Conservation (phyloP, 2,797 vertebrate genomes). For the Podarcis siculus region DNA sequence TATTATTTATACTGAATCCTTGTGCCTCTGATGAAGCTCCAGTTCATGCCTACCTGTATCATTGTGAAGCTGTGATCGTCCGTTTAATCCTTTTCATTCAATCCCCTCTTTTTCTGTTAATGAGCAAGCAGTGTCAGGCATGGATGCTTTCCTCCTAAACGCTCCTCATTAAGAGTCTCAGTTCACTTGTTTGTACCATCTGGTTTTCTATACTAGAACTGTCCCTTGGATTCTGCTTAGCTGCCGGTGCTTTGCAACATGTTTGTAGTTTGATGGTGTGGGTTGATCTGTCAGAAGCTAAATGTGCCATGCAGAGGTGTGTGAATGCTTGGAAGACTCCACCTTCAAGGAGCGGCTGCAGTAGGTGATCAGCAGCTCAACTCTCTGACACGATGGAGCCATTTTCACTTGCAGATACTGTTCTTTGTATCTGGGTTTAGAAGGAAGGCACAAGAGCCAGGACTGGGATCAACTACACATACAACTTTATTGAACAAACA, state of each 20-base stretch:
- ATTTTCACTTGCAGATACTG: too few relatives aligned
- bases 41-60: background rate
- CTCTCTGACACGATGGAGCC: too few relatives aligned
- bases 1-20: background rate
- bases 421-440: too few relatives aligned
- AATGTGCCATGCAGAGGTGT: background rate
- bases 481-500: background rate
- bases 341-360: background rate
- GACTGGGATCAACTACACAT: too few relatives aligned
- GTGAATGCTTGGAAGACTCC: background rate
- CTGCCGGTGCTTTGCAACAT: background rate
- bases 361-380: too few relatives aligned
- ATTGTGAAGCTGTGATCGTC: background rate
- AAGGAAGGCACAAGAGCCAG: too few relatives aligned
- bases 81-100: background rate
- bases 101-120: background rate
- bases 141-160: constrained; percentile 7
- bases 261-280: background rate
- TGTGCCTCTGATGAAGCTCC: background rate
- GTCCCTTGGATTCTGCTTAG: background rate
- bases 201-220: background rate
- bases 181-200: constrained; percentile 8
- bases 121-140: background rate
- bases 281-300: background rate
- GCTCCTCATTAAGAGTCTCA: constrained; percentile 1